Evolutionary conservation across 2,888 invertebrate species (phyloP), one percentile per base, ranked within the genome.

Genomic region (Priocnemis perturbator): DNA sequence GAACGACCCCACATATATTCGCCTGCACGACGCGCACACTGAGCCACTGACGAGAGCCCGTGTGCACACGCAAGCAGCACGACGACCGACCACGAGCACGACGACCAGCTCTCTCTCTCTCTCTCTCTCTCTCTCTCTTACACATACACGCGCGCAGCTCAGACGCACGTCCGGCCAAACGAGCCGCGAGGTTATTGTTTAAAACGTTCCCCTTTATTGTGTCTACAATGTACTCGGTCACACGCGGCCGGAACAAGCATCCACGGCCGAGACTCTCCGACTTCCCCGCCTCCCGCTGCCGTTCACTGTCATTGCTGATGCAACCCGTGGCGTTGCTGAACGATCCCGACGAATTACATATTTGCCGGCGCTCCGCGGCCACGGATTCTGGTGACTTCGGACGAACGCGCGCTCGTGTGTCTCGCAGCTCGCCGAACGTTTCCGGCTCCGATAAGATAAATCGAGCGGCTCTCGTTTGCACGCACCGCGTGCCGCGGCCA

Each of bases 201-300:
- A 79, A 79, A 85, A 82, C 82, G 78, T 83, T 84, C 80, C 80
- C 83, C 81, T 85, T 83, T 85, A 85, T 85, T 83, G 81, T 81
- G 83, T 84, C 83, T 83, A 83, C 82, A 81, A 79, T 82, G 81
- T 83, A 77, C 77, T 79, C 82, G 83, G 83, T 83, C 83, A 76
- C 81, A 81, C 83, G 83, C 82, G 78, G 83, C 81, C 81, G 81
- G 75, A 75, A 79, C 81, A 67, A 58, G 61, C 71, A 56, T 64
- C 58, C 64, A 67, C 61, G n/a, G n/a, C 64, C 21, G 19, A 19
- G 26, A n/a, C 57, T 58, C 52, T 50, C 23, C 76, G 47, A 15
- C 55, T 44, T 68, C 57, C n/a, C 70, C 37, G 37, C 37, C 37
- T 37, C 37, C 11, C 14, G n/a, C n/a, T n/a, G n/a, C 11, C 11